Conservation (phyloP, 2,797 vertebrate species). For the Tenualosa thibaudeaui region DNA sequence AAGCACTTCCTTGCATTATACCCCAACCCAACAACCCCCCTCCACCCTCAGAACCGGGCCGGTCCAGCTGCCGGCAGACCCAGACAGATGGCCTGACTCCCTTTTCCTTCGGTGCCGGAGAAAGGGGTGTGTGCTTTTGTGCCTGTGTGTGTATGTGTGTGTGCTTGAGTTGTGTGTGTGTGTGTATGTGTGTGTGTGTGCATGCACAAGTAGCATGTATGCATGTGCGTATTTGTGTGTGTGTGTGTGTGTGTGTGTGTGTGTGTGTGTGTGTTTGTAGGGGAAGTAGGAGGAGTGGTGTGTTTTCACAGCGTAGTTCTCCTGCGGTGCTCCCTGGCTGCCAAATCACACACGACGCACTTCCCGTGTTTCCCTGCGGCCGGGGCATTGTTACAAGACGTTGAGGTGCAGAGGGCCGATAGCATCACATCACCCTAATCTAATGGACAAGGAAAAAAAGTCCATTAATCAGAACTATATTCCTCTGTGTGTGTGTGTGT, state of each 20-base stretch:
- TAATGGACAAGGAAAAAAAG: not conserved
- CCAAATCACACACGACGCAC: constrained; percentile 63
- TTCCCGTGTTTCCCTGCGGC: constrained; percentile 57
- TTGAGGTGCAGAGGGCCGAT: not conserved
- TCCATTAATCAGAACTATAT: constrained; percentile 14
- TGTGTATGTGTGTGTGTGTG: not conserved
- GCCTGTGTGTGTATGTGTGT: not conserved
- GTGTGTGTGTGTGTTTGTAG: not conserved
- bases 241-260: constrained; percentile 10
- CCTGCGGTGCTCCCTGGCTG: constrained; percentile 51
- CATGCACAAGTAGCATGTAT: not conserved
- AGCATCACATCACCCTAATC: constrained; percentile 1
- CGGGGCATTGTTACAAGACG: constrained; percentile 45
- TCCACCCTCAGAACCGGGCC: not conserved
- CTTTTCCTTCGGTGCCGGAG: not conserved
- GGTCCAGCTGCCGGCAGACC: not conserved
- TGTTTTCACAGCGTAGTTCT: constrained; percentile 62
- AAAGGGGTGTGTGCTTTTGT: not conserved
- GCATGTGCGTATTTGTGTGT: not conserved
- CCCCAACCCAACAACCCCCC: not conserved
- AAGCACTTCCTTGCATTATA: constrained; percentile 4
- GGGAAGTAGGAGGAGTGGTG: constrained; percentile 22
- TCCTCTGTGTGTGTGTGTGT: not conserved
- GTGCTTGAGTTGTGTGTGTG: not conserved
- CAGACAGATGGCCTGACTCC: not conserved